phyloP scores from a whole-genome alignment of 2,888 invertebrate species.

The Tiphia femorata region DNA sequence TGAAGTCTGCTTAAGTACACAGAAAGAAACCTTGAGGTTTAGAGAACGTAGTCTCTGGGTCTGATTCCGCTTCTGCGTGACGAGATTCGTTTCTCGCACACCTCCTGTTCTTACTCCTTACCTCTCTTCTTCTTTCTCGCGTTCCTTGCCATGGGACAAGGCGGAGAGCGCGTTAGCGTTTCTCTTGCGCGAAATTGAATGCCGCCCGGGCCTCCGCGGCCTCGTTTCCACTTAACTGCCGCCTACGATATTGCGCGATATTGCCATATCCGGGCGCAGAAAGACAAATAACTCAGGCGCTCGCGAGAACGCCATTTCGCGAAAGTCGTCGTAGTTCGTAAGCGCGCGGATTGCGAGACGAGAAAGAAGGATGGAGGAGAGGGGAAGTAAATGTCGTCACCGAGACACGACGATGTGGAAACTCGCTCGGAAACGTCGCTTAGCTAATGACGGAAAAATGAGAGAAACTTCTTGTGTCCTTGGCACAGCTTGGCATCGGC shows the following conservation, averaged over 20 bases:
- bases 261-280: conserved; percentile 35
- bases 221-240: conserved; percentile 41
- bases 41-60: too few species aligned
- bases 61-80: neutral
- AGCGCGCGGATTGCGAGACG: neutral
- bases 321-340: neutral
- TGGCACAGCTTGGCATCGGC: too few species aligned
- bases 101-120: too few species aligned
- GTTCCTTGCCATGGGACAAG: neutral
- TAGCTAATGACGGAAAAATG: neutral
- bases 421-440: too few species aligned
- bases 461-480: neutral
- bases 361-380: neutral
- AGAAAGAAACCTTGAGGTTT: too few species aligned
- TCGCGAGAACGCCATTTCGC: conserved; percentile 1
- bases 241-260: conserved; percentile 42
- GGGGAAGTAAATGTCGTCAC: neutral
- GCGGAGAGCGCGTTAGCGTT: conserved; percentile 20
- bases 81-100: too few species aligned
- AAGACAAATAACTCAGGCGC: conserved; percentile 41
- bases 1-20: too few species aligned
- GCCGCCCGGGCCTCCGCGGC: conserved; percentile 8
- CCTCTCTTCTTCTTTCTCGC: too few species aligned
- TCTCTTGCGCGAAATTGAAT: conserved; percentile 34
- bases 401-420: too few species aligned